phyloP scores from a whole-genome alignment of 2,113 vertebrate species.

The human (Homo sapiens) region DNA sequence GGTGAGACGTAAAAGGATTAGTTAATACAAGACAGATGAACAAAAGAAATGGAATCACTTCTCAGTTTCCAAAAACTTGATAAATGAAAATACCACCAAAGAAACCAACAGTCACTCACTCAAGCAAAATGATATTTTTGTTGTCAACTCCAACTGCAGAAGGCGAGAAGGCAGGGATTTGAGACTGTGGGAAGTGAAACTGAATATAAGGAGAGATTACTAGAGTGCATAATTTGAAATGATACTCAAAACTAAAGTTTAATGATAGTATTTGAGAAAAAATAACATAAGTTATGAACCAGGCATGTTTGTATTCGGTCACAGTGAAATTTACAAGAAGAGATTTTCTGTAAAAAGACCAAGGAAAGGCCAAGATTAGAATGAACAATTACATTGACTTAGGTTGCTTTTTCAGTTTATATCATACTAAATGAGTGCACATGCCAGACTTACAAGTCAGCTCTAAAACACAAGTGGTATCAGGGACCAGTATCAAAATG shows the following conservation, averaged over 20 bases:
- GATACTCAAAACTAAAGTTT: neutral
- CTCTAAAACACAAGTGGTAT: neutral
- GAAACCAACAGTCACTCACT: neutral
- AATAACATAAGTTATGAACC: neutral
- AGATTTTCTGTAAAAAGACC: neutral
- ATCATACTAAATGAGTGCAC: neutral
- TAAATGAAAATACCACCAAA: neutral
- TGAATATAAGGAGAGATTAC: neutral
- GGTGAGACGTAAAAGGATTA: neutral
- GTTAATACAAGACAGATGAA: neutral
- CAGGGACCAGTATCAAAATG: neutral
- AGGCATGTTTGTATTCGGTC: slow-evolving; percentile 3
- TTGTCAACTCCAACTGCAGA: neutral
- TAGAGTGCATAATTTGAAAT: neutral
- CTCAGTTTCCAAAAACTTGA: neutral
- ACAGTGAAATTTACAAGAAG: neutral
- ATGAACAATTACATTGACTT: neutral
- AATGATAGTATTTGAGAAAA: neutral
- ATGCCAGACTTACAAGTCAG: neutral
- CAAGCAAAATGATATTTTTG: neutral
- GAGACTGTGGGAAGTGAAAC: neutral
- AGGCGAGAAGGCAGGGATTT: neutral
- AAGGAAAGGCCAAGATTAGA: neutral
- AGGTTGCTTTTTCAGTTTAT: neutral
- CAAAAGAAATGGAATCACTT: neutral